Conservation (phyloP, 2,888 invertebrate species). For the Zelleria hepariella region DNA sequence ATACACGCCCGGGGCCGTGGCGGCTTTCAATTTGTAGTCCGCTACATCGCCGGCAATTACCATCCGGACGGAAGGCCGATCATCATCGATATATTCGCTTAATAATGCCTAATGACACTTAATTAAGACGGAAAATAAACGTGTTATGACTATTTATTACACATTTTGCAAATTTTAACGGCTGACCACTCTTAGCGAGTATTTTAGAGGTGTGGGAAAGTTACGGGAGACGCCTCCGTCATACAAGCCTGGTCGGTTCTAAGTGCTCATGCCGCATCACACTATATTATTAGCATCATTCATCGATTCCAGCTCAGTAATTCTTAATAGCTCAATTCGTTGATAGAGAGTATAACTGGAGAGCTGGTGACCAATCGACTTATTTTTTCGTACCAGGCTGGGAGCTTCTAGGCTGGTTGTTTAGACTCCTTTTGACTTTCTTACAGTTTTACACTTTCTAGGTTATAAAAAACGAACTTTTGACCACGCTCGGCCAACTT, state of each 20-base stretch:
- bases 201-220: not conserved
- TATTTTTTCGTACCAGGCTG: too few species aligned
- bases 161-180: constrained; percentile 36
- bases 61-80: constrained; percentile 64
- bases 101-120: constrained; percentile 71
- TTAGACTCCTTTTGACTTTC: too few species aligned
- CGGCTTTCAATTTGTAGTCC: constrained; percentile 71
- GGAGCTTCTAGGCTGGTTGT: too few species aligned
- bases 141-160: constrained; percentile 62
- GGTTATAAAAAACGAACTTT: too few species aligned
- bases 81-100: constrained; percentile 65
- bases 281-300: not conserved
- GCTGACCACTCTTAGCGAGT: constrained; percentile 9
- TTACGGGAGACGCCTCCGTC: not conserved
- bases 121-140: constrained; percentile 68
- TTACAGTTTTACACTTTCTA: too few species aligned
- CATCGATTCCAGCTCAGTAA: not conserved
- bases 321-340: too few species aligned
- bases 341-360: too few species aligned
- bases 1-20: constrained; percentile 62
- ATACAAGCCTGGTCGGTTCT: not conserved
- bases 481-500: too few species aligned
- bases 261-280: not conserved
- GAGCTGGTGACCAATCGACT: too few species aligned
- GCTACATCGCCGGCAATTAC: constrained; percentile 66